Base-by-base conservation (phyloP, 2,888 invertebrate genomes). In the Drosophila niveifrons region DNA sequence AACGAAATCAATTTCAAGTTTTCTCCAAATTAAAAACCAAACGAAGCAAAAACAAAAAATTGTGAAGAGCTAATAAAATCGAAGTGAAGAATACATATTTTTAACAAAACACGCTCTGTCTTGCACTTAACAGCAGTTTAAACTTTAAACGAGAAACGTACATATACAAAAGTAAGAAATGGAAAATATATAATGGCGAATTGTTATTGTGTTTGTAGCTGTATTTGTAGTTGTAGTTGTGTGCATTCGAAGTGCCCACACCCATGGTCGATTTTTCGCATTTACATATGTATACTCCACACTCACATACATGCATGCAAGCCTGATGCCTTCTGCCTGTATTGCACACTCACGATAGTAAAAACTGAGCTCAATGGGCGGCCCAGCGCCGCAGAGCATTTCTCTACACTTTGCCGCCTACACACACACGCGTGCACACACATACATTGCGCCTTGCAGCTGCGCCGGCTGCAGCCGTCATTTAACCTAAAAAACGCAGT, bases 321-420 rank as follows among this genome's bases (percentile, higher is more conserved):
- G 36, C 36, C n/a, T 39, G 36, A 8, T 31, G 31, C 31, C 10
- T 31, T 44, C 34, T 48, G 55, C 46, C 48, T 53, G 41, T 28
- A 56, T 66, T 66, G 36, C 58, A 47, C 65, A 63, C 64, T 56
- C 28, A 56, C 69, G 70, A 88, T 83, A 83, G 86, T 88, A 86
- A 82, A 63, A 86, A 78, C 78, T 68, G 83, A 73, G 71, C 75
- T 86, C 83, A 88, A 77, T 79, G 79, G 71, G 70, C 56, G 34
- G 62, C 52, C 47, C 50, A 72, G 56, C 58, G 57, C 57, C 41
- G 53, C 62, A 70, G 72, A 51, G 59, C 39, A 83, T 87, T 89
- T 85, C 85, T 85, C 88, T 89, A 85, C 66, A 87, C 88, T 83
- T 71, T 78, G 80, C 89, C 84, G 87, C 89, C 89, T 77, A 75